Evolutionary conservation across 2,113 vertebrate species (phyloP).

Genomic region (Recurvirostra avosetta): DNA sequence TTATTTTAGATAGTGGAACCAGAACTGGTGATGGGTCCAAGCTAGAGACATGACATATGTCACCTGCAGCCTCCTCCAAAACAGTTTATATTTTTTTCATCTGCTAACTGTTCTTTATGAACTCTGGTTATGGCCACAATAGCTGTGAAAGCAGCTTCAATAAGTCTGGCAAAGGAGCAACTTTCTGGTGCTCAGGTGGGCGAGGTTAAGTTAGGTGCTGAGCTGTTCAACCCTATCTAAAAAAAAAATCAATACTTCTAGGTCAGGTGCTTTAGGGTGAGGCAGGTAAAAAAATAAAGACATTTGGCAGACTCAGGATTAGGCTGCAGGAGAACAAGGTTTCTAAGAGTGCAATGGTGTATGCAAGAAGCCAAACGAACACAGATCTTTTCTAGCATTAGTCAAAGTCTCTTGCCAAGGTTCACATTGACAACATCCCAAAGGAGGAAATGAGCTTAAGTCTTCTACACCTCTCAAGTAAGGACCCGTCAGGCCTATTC

Average conservation of each 20-base stretch:
- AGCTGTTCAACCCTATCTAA: neutral
- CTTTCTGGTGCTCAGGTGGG: neutral
- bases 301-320: neutral
- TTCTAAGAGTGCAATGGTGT: neutral
- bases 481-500: neutral
- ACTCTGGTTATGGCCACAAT: neutral
- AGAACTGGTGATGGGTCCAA: neutral
- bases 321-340: neutral
- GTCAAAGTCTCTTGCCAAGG: neutral
- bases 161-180: neutral
- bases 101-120: neutral
- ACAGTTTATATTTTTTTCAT: neutral
- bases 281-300: neutral
- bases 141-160: neutral
- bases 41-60: no score
- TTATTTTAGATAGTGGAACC: neutral
- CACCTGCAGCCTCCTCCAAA: neutral
- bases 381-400: neutral
- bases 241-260: neutral
- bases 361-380: neutral
- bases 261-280: neutral
- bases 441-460: neutral
- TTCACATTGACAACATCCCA: neutral
- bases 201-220: neutral
- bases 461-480: neutral